A percentile compares a stretch with the other conserved stretches of the same genome.
Evolutionary conservation across 2,797 vertebrate genomes (phyloP).

Genomic region (Sebastiscus albofasciatus): DNA sequence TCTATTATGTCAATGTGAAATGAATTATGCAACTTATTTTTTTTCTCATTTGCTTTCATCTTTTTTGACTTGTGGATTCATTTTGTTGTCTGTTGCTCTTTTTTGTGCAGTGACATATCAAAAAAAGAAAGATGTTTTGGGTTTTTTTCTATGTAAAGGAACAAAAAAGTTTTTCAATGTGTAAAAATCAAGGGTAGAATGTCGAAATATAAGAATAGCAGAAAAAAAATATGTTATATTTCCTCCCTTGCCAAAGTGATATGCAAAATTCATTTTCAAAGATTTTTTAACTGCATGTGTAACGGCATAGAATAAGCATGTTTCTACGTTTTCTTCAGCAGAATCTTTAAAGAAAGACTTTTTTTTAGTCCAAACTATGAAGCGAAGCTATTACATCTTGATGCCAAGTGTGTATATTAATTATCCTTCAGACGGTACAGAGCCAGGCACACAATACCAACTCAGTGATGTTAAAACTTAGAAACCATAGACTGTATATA

Average conservation of each 20-base stretch:
- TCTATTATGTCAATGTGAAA: conserved; percentile 76
- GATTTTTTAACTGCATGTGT: conserved; percentile 79
- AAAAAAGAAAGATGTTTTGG: conserved; percentile 22
- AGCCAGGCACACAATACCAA: conserved; percentile 59
- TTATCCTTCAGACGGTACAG: conserved; percentile 48
- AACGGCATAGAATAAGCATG: conserved; percentile 81
- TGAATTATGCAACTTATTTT: conserved; percentile 76
- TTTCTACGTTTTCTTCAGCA: conserved; percentile 76
- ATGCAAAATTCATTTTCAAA: conserved; percentile 78
- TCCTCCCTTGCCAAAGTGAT: conserved; percentile 83
- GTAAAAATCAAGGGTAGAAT: conserved; percentile 72
- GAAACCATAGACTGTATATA: neutral
- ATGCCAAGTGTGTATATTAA: conserved; percentile 74
- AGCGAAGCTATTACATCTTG: conserved; percentile 72
- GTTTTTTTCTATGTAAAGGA: conserved; percentile 71
- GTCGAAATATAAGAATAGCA: conserved; percentile 63
- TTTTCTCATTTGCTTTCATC: conserved; percentile 61
- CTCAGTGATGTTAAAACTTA: conserved; percentile 62
- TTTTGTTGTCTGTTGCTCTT: conserved; percentile 80
- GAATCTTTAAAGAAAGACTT: conserved; percentile 59
- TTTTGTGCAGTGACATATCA: conserved; percentile 82
- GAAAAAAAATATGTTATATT: conserved; percentile 60
- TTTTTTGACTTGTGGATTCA: conserved; percentile 73
- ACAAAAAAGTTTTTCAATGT: conserved; percentile 62
- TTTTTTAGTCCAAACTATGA: conserved; percentile 65